These are phyloP conservation scores for Hesperophylax magnus DNA, from an alignment of 1,140 invertebrate genomes.

Conservation along the genomic window DNA sequence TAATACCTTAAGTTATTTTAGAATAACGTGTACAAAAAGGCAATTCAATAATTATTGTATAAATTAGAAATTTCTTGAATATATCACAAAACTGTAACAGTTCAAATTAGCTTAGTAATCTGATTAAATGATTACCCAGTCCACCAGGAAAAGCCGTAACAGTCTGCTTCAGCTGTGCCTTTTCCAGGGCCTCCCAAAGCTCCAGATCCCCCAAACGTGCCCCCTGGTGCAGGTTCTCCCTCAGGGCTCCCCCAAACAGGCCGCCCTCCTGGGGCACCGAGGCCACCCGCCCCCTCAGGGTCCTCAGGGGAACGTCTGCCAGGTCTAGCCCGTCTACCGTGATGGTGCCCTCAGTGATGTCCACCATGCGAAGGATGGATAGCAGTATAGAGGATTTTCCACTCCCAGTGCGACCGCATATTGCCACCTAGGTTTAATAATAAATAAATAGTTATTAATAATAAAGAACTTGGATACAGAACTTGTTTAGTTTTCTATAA, in stretches of 20 bases:
- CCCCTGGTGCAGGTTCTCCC: slow-evolving; percentile 93
- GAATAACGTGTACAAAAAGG: no score
- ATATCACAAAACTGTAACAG: no score
- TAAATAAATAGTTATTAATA: not conserved
- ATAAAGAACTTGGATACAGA: no score
- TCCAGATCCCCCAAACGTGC: slow-evolving; percentile 76
- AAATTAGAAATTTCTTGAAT: no score
- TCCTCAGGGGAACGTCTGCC: slow-evolving; percentile 76
- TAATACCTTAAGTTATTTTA: no score
- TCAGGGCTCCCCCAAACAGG: slow-evolving; percentile 90
- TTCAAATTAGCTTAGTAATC: no score
- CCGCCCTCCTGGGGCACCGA: slow-evolving; percentile 94
- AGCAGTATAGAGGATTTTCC: slow-evolving; percentile 84
- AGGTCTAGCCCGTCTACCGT: slow-evolving; percentile 80
- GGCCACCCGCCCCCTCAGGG: slow-evolving; percentile 84
- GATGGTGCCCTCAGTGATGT: slow-evolving; percentile 76
- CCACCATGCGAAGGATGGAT: slow-evolving; percentile 78
- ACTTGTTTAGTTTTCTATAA: no score
- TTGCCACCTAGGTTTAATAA: slow-evolving; percentile 74
- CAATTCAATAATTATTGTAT: no score
- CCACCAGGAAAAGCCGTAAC: slow-evolving; percentile 75
- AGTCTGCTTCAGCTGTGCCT: slow-evolving; percentile 83
- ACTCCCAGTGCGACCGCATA: slow-evolving; percentile 85
- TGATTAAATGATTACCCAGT: slow-evolving; percentile 72
- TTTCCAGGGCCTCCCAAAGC: slow-evolving; percentile 77